A percentile compares a stretch with the other conserved stretches of the same genome.
Conservation (phyloP, 2,113 vertebrate species). For the Nettapus auritus region DNA sequence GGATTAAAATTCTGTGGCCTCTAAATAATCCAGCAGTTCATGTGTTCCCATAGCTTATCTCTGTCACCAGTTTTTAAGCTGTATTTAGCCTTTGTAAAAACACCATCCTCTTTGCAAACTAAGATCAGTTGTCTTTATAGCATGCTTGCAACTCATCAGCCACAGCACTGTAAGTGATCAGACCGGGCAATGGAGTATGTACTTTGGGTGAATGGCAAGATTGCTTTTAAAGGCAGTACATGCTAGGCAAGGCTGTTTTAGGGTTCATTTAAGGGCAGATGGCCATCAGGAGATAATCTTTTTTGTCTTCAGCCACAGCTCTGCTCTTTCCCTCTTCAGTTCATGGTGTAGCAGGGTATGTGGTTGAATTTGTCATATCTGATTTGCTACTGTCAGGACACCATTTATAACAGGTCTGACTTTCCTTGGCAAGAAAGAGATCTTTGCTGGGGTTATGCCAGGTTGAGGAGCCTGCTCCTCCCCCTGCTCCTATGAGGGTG, state of each 20-base stretch:
- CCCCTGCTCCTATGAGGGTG: neutral
- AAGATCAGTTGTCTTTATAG: neutral
- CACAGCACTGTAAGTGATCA: neutral
- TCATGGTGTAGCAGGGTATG: neutral
- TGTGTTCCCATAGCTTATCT: slow-evolving; percentile 11
- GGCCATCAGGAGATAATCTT: neutral
- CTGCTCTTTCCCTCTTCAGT: neutral
- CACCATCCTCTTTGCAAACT: neutral
- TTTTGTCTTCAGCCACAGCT: neutral
- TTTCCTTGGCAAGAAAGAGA: neutral
- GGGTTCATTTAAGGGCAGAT: neutral
- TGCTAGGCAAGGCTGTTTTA: neutral
- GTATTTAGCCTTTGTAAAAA: slow-evolving; percentile 28
- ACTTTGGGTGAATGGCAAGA: neutral
- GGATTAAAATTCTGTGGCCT: slow-evolving; percentile 33
- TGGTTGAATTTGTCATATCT: neutral
- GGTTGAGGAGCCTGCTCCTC: neutral
- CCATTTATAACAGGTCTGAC: neutral
- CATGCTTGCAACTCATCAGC: neutral
- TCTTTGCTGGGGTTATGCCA: neutral
- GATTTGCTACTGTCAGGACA: neutral
- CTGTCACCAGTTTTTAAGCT: slow-evolving; percentile 1
- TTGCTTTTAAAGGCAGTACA: neutral
- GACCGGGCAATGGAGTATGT: neutral
- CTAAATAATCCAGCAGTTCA: slow-evolving; percentile 34